A percentile compares a stretch with the other conserved stretches of the same genome.
Evolutionary conservation across 2,113 vertebrate species (phyloP).

Genomic region (Epinephelus lanceolatus): DNA sequence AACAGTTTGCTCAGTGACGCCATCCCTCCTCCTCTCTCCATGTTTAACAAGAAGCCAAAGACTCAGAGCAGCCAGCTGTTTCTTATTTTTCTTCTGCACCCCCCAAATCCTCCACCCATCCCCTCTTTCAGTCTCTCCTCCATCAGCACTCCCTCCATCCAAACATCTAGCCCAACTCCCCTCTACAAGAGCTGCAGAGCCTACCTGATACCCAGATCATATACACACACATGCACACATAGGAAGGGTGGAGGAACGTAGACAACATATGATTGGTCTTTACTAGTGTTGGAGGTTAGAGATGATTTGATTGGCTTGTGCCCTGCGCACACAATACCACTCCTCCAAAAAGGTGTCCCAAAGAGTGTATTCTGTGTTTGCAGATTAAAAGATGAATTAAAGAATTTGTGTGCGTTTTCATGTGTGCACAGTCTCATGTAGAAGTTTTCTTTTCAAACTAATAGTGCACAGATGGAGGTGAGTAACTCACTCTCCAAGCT

Average conservation of each 20-base stretch:
- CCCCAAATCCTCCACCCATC: slow-evolving; percentile 4
- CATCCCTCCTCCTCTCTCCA: slow-evolving; percentile 4
- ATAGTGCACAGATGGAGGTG: background rate
- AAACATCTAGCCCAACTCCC: slow-evolving; percentile 45
- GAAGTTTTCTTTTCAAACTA: background rate
- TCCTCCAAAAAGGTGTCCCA: slow-evolving; percentile 15
- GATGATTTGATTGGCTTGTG: slow-evolving; percentile 45
- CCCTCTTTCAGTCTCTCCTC: slow-evolving; percentile 44
- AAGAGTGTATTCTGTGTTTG: slow-evolving; percentile 3
- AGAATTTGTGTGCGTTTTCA: background rate
- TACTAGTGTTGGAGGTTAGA: background rate
- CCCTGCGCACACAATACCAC: slow-evolving; percentile 24
- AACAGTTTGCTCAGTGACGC: slow-evolving; percentile 39
- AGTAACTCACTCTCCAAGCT: background rate
- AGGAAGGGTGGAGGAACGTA: slow-evolving; percentile 39
- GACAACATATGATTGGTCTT: slow-evolving; percentile 17
- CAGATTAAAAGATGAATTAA: background rate
- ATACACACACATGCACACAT: slow-evolving; percentile 8
- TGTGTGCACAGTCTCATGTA: background rate
- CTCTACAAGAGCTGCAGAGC: slow-evolving; percentile 34
- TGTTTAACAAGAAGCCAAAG: slow-evolving; percentile 40
- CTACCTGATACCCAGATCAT: slow-evolving; percentile 34
- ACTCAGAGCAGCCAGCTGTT: slow-evolving; percentile 66
- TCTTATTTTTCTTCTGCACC: slow-evolving; percentile 57
- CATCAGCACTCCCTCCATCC: slow-evolving; percentile 57